A percentile compares a stretch with the other conserved stretches of the same genome.
phyloP scores from a whole-genome alignment of 2,888 invertebrate species.

The Deroplatys truncata region DNA sequence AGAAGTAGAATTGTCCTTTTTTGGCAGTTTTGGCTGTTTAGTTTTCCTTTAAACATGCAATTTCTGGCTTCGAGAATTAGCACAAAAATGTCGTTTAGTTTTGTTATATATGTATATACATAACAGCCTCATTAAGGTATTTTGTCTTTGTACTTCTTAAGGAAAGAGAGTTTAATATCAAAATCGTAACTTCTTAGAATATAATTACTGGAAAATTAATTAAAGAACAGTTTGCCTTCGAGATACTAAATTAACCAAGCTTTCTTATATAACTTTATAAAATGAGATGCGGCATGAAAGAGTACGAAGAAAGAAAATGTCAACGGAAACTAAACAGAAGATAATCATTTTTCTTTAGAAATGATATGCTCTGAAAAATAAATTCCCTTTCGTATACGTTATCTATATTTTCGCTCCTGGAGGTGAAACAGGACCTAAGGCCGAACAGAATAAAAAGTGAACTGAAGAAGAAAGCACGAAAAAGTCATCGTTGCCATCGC shows the following conservation, averaged over 20 bases:
- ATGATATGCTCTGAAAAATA: background rate
- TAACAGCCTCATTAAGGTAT: too few relatives aligned
- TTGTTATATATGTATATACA: too few relatives aligned
- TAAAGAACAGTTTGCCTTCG: background rate
- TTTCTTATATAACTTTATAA: background rate
- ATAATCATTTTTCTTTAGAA: background rate
- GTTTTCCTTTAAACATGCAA: too few relatives aligned
- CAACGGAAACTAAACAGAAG: background rate
- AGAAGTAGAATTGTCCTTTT: too few relatives aligned
- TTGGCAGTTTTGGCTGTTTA: too few relatives aligned
- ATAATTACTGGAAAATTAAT: background rate
- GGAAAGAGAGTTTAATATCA: too few relatives aligned
- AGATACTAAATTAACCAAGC: background rate
- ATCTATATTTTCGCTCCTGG: background rate
- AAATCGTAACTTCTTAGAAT: background rate
- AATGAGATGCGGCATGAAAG: background rate
- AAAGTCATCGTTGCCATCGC: background rate
- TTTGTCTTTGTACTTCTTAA: too few relatives aligned
- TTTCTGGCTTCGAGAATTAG: too few relatives aligned
- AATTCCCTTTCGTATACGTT: background rate
- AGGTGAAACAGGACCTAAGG: background rate
- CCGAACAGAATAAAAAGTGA: background rate
- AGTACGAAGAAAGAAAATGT: background rate
- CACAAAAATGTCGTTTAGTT: too few relatives aligned
- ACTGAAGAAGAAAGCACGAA: background rate